phyloP scores from a whole-genome alignment of 2,113 vertebrate species.

The Struthidea cinerea region DNA sequence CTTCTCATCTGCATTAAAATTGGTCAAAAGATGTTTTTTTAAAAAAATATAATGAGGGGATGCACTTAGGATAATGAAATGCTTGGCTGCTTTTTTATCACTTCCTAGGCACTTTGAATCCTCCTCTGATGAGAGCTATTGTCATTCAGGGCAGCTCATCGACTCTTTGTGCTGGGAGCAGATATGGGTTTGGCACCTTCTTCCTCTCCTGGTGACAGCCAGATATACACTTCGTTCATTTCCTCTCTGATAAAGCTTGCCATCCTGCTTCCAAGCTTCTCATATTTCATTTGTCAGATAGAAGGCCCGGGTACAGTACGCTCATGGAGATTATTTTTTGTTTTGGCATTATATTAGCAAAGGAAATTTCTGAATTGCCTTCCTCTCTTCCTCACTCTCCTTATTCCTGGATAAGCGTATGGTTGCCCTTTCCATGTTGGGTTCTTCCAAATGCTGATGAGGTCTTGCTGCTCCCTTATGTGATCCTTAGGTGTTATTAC shows the following conservation, averaged over 20 bases:
- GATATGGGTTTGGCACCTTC: conserved; percentile 46
- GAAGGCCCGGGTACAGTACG: background rate
- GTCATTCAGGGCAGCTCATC: conserved; percentile 41
- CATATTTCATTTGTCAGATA: conserved; percentile 36
- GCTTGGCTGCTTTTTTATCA: conserved; percentile 47
- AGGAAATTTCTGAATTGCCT: background rate
- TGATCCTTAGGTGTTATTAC: background rate
- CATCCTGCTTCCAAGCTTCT: background rate
- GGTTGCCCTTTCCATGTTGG: background rate
- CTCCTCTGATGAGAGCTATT: conserved; percentile 46
- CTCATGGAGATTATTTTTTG: background rate
- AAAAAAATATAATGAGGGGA: conserved; percentile 50
- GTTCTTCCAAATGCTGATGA: background rate
- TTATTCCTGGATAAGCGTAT: background rate
- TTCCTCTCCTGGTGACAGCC: conserved; percentile 30
- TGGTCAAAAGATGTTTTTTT: conserved; percentile 48
- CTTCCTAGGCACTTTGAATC: conserved; percentile 34
- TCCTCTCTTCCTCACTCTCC: background rate
- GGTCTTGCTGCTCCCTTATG: background rate
- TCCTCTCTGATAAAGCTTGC: background rate
- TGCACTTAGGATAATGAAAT: conserved; percentile 48
- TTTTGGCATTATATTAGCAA: background rate
- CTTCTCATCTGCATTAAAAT: conserved; percentile 54
- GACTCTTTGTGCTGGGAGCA: conserved; percentile 9
- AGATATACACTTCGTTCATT: background rate